Evolutionary conservation across 2,113 vertebrate species (phyloP).

Genomic region (Antigone vipio): DNA sequence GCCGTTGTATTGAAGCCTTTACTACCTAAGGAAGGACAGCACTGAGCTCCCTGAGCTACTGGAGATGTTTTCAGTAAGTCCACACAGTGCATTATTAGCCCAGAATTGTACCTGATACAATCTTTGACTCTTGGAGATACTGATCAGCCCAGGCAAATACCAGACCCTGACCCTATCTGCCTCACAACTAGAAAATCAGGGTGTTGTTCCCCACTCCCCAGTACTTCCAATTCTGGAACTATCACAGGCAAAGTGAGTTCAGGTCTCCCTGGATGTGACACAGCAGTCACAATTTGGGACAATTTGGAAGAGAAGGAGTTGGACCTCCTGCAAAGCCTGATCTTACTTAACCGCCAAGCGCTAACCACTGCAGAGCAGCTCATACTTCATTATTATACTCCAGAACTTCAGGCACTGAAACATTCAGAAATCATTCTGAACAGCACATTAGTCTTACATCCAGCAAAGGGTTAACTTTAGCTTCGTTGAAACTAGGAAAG

Average conservation of each 20-base stretch:
- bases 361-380: neutral
- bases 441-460: neutral
- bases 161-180: neutral
- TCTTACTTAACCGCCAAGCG: neutral
- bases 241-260: neutral
- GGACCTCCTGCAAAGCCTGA: neutral
- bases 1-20: neutral
- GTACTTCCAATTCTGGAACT: neutral
- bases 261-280: neutral
- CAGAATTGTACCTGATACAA: neutral
- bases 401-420: neutral
- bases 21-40: neutral
- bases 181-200: neutral
- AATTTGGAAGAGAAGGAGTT: neutral
- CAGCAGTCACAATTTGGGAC: neutral
- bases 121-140: neutral
- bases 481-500: neutral
- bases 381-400: neutral
- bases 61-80: neutral
- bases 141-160: neutral
- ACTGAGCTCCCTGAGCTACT: neutral
- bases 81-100: neutral
- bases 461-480: neutral
- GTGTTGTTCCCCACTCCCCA: neutral
- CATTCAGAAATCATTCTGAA: neutral